Conservation (phyloP, 2,797 vertebrate genomes). For the Rhabdomys pumilio region DNA sequence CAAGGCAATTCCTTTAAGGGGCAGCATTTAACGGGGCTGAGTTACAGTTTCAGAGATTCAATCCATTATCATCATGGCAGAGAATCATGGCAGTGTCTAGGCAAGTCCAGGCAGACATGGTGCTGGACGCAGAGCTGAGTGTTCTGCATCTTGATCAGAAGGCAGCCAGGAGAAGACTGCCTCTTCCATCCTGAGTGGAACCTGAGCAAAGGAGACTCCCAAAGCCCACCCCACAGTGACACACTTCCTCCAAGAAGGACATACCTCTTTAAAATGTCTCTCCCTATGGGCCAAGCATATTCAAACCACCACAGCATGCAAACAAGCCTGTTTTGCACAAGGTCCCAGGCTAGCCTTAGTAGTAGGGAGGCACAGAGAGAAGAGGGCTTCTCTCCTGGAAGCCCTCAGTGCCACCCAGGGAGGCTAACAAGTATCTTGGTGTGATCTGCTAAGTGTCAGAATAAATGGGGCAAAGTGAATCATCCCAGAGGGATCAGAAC, state of each 20-base stretch:
- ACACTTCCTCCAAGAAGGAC: not conserved
- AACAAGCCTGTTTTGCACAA: not conserved
- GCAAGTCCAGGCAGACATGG: not conserved
- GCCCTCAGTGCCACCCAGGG: no score
- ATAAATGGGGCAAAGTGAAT: not conserved
- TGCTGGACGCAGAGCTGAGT: not conserved
- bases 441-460: not conserved
- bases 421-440: not conserved
- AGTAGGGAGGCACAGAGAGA: not conserved
- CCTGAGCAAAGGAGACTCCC: not conserved
- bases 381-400: not conserved
- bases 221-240: not conserved
- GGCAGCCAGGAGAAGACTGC: not conserved
- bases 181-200: not conserved
- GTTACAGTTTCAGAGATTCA: not conserved
- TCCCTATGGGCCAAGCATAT: not conserved
- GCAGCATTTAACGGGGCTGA: not conserved
- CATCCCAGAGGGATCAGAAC: not conserved
- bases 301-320: not conserved
- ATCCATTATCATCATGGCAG: not conserved
- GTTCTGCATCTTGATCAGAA: not conserved
- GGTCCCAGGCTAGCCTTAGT: not conserved
- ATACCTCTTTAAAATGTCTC: not conserved
- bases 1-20: not conserved
- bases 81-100: not conserved